Conservation (phyloP, 1,140 invertebrate species). For the Listronotus bonariensis region DNA sequence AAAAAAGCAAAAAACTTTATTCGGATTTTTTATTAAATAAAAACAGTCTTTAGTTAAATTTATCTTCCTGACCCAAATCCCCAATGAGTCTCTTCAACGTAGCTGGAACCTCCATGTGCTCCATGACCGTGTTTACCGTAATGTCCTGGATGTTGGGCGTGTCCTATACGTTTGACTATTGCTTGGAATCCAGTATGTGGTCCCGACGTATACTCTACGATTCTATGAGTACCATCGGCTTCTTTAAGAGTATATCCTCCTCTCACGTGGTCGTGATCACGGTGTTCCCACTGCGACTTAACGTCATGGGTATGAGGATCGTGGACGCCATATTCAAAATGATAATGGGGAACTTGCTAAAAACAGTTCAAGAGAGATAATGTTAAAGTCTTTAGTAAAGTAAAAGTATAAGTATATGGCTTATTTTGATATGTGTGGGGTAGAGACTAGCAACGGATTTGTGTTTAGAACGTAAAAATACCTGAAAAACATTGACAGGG, state of each 20-base stretch:
- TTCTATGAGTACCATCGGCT: slow-evolving; percentile 55
- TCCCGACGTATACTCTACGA: slow-evolving; percentile 57
- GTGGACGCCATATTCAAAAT: slow-evolving; percentile 58
- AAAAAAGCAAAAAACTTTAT: too few relatives aligned
- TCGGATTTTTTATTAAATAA: too few relatives aligned
- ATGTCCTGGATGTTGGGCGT: slow-evolving; percentile 10
- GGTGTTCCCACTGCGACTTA: slow-evolving; percentile 57
- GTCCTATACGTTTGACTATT: slow-evolving; percentile 42
- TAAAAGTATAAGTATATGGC: too few relatives aligned
- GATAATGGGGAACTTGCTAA: slow-evolving; percentile 48
- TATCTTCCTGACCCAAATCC: slow-evolving; percentile 29
- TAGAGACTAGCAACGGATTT: too few relatives aligned
- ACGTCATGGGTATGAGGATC: slow-evolving; percentile 58
- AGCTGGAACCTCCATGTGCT: slow-evolving; percentile 22
- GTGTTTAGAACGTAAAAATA: too few relatives aligned
- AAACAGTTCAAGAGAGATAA: too few relatives aligned
- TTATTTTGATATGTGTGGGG: too few relatives aligned
- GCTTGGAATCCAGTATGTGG: slow-evolving; percentile 52
- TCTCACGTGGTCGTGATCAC: slow-evolving; percentile 56
- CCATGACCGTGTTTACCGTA: slow-evolving; percentile 15
- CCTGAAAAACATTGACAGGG: too few relatives aligned
- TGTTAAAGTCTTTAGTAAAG: too few relatives aligned
- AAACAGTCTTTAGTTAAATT: too few relatives aligned
- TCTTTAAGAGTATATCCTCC: slow-evolving; percentile 57
- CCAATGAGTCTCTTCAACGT: slow-evolving; percentile 36